Evolutionary conservation across 2,888 invertebrate species (phyloP), one percentile per base, ranked within the genome.

Genomic region (Fissipunctia ypsillon): DNA sequence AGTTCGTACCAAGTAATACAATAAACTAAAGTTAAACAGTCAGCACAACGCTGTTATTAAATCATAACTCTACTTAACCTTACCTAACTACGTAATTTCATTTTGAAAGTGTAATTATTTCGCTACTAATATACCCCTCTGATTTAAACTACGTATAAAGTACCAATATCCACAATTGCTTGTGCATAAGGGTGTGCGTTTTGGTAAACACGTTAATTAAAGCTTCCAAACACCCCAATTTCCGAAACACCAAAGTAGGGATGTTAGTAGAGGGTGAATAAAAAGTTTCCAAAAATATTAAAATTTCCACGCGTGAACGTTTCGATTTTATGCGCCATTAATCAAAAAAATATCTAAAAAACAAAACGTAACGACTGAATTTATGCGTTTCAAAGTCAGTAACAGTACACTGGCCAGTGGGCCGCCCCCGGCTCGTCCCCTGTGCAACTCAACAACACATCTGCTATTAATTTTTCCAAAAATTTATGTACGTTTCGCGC

Each of bases 381-480:
- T 96, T 96, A 95, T 96, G 94, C 91, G 93, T 94, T 95, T 94
- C 91, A 92, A 93, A 94, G 93, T 94, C 93, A 93, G 90, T 90
- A 85, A 87, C 93, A 93, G 91, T 87, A 88, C 73, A 84, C 69
- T 84, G 87, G 88, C 73, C 88, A 89, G 88, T 92, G 88, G 92
- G 87, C 92, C 91, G 85, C 93, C 92, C 93, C 88, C 78, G 77
- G 77, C 74, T 80, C 87, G 87, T 83, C 86, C 90, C 91, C 90
- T 87, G 88, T 89, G 91, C 93, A 91, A 92, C 91, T 94, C 94
- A 93, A 93, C 94, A 95, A 95, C 95, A 95, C 96, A 95, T 95
- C 95, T 95, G 95, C 94, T 93, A 95, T 95, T 95, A 95, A 95
- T 94, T 94, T 93, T 91, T 91, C 88, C 88, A 91, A 93, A 94